A percentile compares a stretch with the other conserved stretches of the same genome.
Conservation (phyloP, 2,888 invertebrate genomes). For the Hanleya hanleyi region DNA sequence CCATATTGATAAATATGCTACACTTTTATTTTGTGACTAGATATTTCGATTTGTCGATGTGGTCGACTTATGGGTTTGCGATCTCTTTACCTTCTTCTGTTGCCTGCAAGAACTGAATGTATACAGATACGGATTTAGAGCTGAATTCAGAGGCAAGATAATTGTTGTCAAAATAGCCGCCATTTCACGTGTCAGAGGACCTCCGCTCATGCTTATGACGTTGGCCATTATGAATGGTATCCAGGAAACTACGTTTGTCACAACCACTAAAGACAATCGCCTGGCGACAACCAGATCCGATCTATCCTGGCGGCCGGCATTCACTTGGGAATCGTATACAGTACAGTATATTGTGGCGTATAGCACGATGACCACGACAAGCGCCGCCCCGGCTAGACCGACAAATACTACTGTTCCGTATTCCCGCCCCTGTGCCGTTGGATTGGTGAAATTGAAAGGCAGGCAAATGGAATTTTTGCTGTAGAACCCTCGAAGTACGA, state of each 20-base stretch:
- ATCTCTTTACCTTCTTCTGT: too few species aligned
- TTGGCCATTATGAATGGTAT: not conserved
- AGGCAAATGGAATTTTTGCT: slow-evolving; percentile 1
- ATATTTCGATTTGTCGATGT: too few species aligned
- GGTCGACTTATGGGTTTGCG: too few species aligned
- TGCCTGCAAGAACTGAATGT: slow-evolving; percentile 35
- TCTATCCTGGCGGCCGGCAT: not conserved
- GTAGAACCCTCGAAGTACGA: not conserved
- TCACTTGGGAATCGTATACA: not conserved
- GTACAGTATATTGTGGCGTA: not conserved
- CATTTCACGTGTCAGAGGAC: not conserved
- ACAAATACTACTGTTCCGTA: not conserved
- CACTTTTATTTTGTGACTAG: too few species aligned
- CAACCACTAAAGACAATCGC: not conserved
- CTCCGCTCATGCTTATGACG: not conserved
- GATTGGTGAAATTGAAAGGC: not conserved
- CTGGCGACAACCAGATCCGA: not conserved
- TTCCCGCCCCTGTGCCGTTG: not conserved
- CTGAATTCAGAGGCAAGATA: slow-evolving; percentile 46
- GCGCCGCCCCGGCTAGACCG: not conserved
- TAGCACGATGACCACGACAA: not conserved
- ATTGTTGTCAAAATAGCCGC: slow-evolving; percentile 9
- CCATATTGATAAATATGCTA: too few species aligned
- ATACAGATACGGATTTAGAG: slow-evolving; percentile 47
- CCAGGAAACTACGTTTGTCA: slow-evolving; percentile 9